Evolutionary conservation across 2,113 vertebrate species (phyloP).

Genomic region (Indri indri): DNA sequence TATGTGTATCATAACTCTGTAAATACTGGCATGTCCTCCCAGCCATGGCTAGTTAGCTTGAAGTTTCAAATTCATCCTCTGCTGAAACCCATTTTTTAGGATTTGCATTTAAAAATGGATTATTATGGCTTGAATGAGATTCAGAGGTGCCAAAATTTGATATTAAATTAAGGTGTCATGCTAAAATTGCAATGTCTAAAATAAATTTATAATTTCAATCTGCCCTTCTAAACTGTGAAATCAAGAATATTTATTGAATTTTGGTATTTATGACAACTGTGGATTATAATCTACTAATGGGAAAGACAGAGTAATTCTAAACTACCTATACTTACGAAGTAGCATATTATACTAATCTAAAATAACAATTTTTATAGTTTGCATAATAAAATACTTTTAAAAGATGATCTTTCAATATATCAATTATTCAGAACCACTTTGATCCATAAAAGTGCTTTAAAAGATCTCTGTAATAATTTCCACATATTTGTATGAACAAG

Average conservation of each 20-base stretch:
- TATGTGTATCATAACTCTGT: not conserved
- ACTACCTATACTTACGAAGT: too few relatives aligned
- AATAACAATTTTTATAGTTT: not conserved
- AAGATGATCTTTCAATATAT: not conserved
- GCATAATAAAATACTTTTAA: not conserved
- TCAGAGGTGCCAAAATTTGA: not conserved
- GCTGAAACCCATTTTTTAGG: not conserved
- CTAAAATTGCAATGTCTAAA: constrained; percentile 15
- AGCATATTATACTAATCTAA: not conserved
- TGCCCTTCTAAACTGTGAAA: constrained; percentile 27
- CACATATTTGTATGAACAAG: not conserved
- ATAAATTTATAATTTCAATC: constrained; percentile 43
- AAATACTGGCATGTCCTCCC: not conserved
- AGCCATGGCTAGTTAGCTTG: not conserved
- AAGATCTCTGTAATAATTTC: not conserved
- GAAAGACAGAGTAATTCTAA: not conserved
- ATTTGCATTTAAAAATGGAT: constrained; percentile 29
- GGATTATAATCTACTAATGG: not conserved
- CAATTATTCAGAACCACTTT: not conserved
- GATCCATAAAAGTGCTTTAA: not conserved
- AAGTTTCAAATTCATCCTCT: constrained; percentile 15
- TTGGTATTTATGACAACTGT: constrained; percentile 15
- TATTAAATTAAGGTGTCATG: not conserved
- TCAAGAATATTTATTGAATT: not conserved
- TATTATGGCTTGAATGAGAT: not conserved